Conservation (phyloP, 2,888 invertebrate genomes). For the Caradrina clavipalpis region DNA sequence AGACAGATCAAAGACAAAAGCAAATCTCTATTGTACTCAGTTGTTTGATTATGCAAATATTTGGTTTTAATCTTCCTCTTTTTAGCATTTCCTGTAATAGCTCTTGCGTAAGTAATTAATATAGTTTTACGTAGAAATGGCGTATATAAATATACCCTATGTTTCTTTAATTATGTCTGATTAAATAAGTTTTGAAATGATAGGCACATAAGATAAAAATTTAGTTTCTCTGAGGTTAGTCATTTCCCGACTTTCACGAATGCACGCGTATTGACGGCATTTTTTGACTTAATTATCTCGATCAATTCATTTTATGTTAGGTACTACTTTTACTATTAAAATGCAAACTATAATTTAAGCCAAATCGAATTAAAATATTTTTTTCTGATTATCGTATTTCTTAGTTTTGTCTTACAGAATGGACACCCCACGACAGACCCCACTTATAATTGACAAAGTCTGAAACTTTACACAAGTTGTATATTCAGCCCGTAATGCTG, state of each 20-base stretch:
- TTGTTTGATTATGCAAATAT: constrained; percentile 48
- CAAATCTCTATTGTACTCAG: constrained; percentile 34
- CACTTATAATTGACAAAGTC: constrained; percentile 78
- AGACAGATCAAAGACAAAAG: constrained; percentile 23
- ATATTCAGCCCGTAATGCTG: constrained; percentile 22
- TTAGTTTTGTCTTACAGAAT: constrained; percentile 13
- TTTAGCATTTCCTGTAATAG: neutral
- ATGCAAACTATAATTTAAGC: neutral
- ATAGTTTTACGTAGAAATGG: neutral
- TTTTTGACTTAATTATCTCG: too few species aligned
- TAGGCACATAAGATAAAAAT: too few species aligned
- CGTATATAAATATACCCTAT: neutral
- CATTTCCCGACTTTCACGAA: too few species aligned
- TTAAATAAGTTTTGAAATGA: too few species aligned
- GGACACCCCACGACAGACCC: constrained; percentile 53
- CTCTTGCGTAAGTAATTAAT: neutral
- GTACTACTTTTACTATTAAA: too few species aligned
- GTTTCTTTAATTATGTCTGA: too few species aligned
- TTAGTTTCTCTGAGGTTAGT: too few species aligned
- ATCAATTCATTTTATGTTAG: too few species aligned
- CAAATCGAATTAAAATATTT: neutral
- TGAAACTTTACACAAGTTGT: constrained; percentile 63
- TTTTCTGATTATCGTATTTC: neutral
- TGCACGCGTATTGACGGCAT: too few species aligned
- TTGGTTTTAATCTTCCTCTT: constrained; percentile 14